phyloP scores from a whole-genome alignment of 2,113 vertebrate species.

The Numenius arquata region DNA sequence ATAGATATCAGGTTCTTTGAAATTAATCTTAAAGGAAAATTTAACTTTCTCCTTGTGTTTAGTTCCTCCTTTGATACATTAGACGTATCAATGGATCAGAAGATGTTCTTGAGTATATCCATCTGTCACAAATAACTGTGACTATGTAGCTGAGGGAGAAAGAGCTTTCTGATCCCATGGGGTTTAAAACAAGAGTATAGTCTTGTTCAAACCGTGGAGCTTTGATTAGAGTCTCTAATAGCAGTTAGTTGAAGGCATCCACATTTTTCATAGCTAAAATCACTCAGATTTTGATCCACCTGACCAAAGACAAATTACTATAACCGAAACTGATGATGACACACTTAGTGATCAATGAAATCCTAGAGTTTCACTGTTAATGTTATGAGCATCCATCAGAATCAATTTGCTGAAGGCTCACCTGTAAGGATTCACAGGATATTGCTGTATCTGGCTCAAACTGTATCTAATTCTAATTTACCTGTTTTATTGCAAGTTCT shows the following conservation, averaged over 20 bases:
- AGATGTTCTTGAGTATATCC: neutral
- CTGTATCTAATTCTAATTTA: neutral
- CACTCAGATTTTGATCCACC: neutral
- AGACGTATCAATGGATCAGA: neutral
- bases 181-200: neutral
- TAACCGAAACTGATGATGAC: neutral
- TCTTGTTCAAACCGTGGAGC: neutral
- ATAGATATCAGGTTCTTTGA: neutral
- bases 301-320: neutral
- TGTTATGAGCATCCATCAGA: neutral
- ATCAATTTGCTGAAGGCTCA: neutral
- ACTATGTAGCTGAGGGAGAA: neutral
- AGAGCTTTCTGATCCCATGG: neutral
- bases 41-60: neutral
- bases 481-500: neutral
- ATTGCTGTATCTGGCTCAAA: neutral
- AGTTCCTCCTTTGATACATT: neutral
- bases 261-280: neutral
- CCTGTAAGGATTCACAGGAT: neutral
- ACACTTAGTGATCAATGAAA: neutral
- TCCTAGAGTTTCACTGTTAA: neutral
- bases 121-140: neutral
- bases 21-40: neutral
- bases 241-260: neutral
- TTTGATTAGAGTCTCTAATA: neutral